Evolutionary conservation across 2,888 invertebrate species (phyloP), one percentile per base, ranked within the genome.

Genomic region (Parnassius apollo): DNA sequence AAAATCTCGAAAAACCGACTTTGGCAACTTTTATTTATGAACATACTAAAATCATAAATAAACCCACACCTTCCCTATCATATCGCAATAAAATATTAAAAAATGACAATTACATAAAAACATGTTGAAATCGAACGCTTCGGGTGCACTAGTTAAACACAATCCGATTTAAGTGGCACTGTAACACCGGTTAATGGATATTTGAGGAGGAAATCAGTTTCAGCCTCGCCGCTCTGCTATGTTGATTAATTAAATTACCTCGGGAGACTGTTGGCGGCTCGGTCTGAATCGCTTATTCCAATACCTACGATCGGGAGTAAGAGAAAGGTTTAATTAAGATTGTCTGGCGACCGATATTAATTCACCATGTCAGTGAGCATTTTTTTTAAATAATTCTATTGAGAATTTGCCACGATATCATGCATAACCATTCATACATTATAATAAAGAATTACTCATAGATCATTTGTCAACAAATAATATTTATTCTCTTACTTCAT

Each of bases 171-270:
- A 80, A 86, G 83, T 84, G 81, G 81, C 79, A 81, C 78, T 83
- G 82, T 86, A 85, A 87, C 82, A 81, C 77, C 80, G 75, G 82
- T 86, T 85, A 89, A 85, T 88, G 80, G 83, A 85, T 88, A 87
- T 84, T 84, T 83, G 78, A 85, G 75, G 76, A 86, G 86, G 81
- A 85, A 89, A 89, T 88, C 87, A 84, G 83, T 83, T 76, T 82
- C 75, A 76, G 80, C 78, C 77, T 67, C 77, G 75, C 76, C 81
- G 82, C 84, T 82, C 81, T 82, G 71, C 80, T 81, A 78, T 82
- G 82, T 82, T 83, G 81, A 88, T 85, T 90, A 88, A 91, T 89
- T 89, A 81, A 85, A 88, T 91, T 88, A 88, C 82, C 76, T 77
- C 75, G 70, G 73, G 77, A 77, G 84, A 83, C 81, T 80, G 82